Conservation (phyloP, 2,113 vertebrate species). For the Pteruthius melanotis region DNA sequence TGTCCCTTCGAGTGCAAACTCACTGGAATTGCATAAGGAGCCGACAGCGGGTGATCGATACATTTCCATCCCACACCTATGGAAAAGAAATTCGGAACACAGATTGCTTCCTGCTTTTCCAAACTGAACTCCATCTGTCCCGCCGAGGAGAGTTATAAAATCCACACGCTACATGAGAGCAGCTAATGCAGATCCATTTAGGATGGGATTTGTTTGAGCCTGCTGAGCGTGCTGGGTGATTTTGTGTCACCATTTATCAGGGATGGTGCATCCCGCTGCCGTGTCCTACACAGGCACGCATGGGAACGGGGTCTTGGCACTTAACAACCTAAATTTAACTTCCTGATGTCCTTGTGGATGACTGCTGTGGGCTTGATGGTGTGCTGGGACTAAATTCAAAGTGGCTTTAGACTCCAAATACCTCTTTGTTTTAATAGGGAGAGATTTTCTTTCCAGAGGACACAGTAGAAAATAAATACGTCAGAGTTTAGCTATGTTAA, state of each 20-base stretch:
- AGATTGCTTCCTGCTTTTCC: conserved; percentile 41
- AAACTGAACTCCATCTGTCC: conserved; percentile 34
- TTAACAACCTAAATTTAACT: not conserved
- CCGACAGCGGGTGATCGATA: not conserved
- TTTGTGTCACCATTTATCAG: not conserved
- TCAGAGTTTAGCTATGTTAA: not conserved
- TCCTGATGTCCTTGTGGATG: not conserved
- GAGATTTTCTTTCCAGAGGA: not conserved
- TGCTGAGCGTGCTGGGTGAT: not conserved
- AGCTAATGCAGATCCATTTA: not conserved
- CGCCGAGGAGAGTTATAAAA: not conserved
- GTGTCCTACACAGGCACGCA: rapidly evolving
- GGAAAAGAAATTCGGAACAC: not conserved
- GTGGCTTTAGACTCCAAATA: not conserved
- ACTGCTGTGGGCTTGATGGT: not conserved
- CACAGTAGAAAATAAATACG: rapidly evolving
- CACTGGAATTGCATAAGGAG: not conserved
- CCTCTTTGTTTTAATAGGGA: not conserved
- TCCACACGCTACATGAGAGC: not conserved
- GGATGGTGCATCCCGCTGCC: not conserved
- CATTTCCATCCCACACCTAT: conserved; percentile 30
- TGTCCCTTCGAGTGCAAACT: not conserved
- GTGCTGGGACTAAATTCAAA: not conserved
- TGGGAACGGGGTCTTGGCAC: not conserved
- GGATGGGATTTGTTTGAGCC: not conserved